Conservation (phyloP, 2,797 vertebrate species). For the Catharus ustulatus region DNA sequence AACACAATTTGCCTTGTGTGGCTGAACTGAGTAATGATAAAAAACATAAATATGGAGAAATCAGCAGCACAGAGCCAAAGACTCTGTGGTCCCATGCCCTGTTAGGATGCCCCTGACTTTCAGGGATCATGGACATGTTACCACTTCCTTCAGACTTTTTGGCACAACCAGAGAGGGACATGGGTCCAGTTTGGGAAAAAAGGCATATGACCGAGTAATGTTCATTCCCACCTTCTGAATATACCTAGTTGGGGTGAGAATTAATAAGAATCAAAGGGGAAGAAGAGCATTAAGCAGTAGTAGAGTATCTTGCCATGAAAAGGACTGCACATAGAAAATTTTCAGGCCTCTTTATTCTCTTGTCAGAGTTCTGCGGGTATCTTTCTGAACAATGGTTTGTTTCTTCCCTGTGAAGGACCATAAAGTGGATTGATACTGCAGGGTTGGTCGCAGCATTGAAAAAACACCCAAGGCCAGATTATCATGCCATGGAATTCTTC, state of each 20-base stretch:
- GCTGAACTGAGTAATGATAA: slow-evolving; percentile 88
- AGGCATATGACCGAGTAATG: not conserved
- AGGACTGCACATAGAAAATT: not conserved
- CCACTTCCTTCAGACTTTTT: not conserved
- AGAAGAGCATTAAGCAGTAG: not conserved
- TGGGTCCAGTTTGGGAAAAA: not conserved
- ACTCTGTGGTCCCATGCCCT: not conserved
- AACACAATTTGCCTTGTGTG: slow-evolving; percentile 92
- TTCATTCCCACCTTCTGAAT: not conserved
- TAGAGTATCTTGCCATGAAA: not conserved
- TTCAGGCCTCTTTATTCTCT: not conserved
- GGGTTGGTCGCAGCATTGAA: not conserved
- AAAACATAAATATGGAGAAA: slow-evolving; percentile 78
- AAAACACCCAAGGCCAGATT: not conserved
- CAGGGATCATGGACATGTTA: not conserved
- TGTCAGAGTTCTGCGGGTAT: not conserved
- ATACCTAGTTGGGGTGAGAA: not conserved
- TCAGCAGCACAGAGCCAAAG: slow-evolving; percentile 24
- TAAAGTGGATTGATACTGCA: not conserved
- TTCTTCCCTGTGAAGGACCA: not conserved
- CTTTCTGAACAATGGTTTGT: not conserved
- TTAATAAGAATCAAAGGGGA: not conserved
- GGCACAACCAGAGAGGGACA: not conserved
- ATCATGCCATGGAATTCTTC: not conserved
- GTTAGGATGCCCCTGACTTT: not conserved